Conservation (phyloP, 1,140 invertebrate species). For the Bombus polaris region DNA sequence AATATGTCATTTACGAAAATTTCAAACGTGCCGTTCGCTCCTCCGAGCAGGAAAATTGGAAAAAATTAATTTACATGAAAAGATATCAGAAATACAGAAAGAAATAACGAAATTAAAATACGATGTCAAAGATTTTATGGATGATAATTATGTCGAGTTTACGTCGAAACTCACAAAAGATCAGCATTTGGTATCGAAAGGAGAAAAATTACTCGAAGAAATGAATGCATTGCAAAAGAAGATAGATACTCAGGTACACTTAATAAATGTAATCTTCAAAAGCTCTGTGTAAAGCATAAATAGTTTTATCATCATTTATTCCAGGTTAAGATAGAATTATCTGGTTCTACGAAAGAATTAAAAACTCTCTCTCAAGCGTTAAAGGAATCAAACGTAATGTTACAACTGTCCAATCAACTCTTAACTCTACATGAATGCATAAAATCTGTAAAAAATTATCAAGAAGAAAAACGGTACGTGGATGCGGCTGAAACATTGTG, state of each 20-base stretch:
- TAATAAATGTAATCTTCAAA: background rate
- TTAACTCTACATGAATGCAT: constrained; percentile 82
- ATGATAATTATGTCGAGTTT: constrained; percentile 84
- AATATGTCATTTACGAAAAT: background rate
- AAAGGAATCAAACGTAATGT: constrained; percentile 81
- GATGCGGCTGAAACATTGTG: constrained; percentile 82
- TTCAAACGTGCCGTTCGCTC: background rate
- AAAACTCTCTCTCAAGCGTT: constrained; percentile 82
- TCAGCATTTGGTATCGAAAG: constrained; percentile 80
- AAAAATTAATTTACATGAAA: constrained; percentile 78
- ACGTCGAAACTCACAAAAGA: constrained; percentile 82
- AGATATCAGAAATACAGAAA: constrained; percentile 82
- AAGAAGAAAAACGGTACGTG: constrained; percentile 79
- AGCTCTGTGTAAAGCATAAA: background rate
- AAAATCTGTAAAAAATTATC: constrained; percentile 80
- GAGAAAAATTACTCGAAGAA: constrained; percentile 80
- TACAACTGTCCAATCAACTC: constrained; percentile 83
- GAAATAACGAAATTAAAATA: constrained; percentile 84
- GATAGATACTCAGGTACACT: constrained; percentile 81
- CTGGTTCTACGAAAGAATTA: constrained; percentile 83
- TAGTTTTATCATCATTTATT: constrained; percentile 21
- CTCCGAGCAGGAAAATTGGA: constrained; percentile 68
- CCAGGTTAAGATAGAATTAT: constrained; percentile 84
- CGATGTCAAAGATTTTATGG: constrained; percentile 83
- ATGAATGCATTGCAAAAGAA: constrained; percentile 82